phyloP scores from a whole-genome alignment of 2,888 invertebrate genomes.

The Pinctada fucata region DNA sequence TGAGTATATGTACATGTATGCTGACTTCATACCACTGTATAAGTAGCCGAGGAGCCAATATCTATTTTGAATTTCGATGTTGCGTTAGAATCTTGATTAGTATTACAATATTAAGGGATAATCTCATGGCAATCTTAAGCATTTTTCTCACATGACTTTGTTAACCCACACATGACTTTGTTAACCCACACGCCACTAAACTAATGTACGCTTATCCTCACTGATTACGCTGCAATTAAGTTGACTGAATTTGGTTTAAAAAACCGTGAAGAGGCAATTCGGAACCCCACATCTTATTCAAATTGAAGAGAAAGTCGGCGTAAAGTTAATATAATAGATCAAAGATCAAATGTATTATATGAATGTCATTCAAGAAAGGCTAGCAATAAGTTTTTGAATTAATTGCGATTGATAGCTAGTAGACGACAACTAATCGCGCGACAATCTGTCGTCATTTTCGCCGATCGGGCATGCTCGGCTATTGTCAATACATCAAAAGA shows the following conservation, averaged over 20 bases:
- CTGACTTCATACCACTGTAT: no score
- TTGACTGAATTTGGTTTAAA: not conserved
- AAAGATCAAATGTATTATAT: not conserved
- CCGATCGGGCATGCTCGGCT: not conserved
- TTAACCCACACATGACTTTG: no score
- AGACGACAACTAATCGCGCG: not conserved
- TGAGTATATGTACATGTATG: no score
- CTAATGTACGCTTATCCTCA: no score
- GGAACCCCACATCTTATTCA: not conserved
- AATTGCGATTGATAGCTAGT: not conserved
- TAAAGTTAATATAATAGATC: not conserved
- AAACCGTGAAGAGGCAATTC: not conserved
- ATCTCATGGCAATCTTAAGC: no score
- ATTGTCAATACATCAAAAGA: conserved; percentile 1
- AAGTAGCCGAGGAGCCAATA: no score
- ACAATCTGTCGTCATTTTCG: not conserved
- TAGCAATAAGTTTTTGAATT: not conserved
- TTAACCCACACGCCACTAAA: no score
- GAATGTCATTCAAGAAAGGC: not conserved
- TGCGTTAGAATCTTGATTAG: no score
- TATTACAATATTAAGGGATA: no score
- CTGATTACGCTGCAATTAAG: not conserved
- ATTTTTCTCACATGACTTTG: no score
- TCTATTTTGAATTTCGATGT: no score
- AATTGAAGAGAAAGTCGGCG: not conserved